A percentile compares a stretch with the other conserved stretches of the same genome.
Evolutionary conservation across 2,888 invertebrate species (phyloP).

Genomic region (Nomada ruficornis): DNA sequence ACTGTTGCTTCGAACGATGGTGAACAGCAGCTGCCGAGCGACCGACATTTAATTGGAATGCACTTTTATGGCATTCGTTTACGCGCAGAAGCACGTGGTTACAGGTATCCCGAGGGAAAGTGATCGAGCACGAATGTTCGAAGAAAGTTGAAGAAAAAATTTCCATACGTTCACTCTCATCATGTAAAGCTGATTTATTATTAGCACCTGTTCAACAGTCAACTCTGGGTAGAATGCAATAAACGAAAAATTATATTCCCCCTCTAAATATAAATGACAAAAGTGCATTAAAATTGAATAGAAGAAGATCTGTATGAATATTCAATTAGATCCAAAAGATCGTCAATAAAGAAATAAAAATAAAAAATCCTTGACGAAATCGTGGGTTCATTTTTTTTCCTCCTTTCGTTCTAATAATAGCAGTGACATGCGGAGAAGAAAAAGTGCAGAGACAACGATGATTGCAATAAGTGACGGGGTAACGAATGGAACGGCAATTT

Average conservation of each 20-base stretch:
- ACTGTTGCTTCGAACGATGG: slow-evolving; percentile 42
- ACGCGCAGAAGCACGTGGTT: background rate
- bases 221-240: too few relatives aligned
- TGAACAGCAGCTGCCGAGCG: slow-evolving; percentile 71
- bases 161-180: background rate
- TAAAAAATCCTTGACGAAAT: background rate
- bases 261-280: too few relatives aligned
- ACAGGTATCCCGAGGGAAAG: slow-evolving; percentile 18
- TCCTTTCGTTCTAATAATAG: slow-evolving; percentile 41
- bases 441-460: slow-evolving; percentile 12
- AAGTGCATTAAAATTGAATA: too few relatives aligned
- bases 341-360: background rate
- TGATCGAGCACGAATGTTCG: slow-evolving; percentile 24
- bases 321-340: background rate
- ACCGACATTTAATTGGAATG: slow-evolving; percentile 72
- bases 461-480: slow-evolving; percentile 27
- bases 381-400: background rate
- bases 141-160: background rate
- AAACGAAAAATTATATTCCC: too few relatives aligned
- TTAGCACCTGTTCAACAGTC: too few relatives aligned
- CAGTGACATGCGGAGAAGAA: slow-evolving; percentile 16
- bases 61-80: slow-evolving; percentile 68
- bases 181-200: too few relatives aligned
- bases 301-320: too few relatives aligned
- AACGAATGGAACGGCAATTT: slow-evolving; percentile 61